phyloP scores from a whole-genome alignment of 1,140 invertebrate genomes.

The Zaprionus vittiger region DNA sequence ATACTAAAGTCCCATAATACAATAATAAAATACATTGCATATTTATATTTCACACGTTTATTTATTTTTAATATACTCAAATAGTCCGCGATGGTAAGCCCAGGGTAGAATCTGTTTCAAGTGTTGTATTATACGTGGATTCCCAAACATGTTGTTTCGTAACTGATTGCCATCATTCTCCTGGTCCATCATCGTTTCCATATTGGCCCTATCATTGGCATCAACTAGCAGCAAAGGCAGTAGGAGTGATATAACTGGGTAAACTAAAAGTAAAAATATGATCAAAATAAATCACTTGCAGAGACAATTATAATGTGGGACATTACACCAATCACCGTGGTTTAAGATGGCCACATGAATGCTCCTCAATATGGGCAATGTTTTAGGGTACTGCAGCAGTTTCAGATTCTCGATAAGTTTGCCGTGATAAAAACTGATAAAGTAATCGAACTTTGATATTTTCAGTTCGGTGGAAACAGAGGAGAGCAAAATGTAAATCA shows the following conservation, averaged over 20 bases:
- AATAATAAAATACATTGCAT: not conserved
- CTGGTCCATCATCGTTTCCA: constrained; percentile 59
- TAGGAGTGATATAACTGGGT: constrained; percentile 46
- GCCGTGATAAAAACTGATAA: constrained; percentile 63
- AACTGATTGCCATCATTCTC: constrained; percentile 47
- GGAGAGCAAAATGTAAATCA: constrained; percentile 67
- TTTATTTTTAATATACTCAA: constrained; percentile 41
- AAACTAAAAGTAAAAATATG: constrained; percentile 32
- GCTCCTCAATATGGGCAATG: constrained; percentile 48
- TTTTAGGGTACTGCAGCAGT: constrained; percentile 56
- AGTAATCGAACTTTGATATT: constrained; percentile 65
- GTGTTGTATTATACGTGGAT: constrained; percentile 38
- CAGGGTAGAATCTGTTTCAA: constrained; percentile 64
- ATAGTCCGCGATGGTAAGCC: constrained; percentile 62
- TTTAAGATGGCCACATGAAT: constrained; percentile 53
- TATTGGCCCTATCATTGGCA: constrained; percentile 57
- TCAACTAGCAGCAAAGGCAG: constrained; percentile 61
- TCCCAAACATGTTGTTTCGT: constrained; percentile 51
- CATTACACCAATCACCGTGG: constrained; percentile 66
- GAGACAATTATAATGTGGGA: not conserved
- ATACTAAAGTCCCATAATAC: too few relatives aligned
- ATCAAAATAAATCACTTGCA: not conserved
- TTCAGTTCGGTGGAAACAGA: constrained; percentile 62
- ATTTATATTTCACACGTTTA: not conserved
- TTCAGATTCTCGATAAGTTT: constrained; percentile 61